phyloP scores from a whole-genome alignment of 2,113 vertebrate genomes.

The Albula glossodonta region DNA sequence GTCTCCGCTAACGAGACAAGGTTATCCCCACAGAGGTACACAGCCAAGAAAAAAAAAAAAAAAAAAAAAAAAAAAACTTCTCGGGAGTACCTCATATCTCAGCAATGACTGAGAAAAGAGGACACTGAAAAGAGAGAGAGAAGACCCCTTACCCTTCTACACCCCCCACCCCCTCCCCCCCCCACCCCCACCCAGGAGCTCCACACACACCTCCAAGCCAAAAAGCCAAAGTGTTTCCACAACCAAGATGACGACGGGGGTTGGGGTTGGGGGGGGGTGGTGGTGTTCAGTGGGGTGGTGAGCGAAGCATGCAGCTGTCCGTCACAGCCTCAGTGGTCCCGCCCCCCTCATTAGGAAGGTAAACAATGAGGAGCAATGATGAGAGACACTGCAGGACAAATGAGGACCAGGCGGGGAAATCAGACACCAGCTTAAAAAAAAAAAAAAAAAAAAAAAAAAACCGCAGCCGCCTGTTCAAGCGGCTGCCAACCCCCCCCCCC shows the following conservation, averaged over 20 bases:
- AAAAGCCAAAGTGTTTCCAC: constrained; percentile 74
- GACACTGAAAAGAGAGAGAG: constrained; percentile 18
- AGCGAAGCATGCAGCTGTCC: constrained; percentile 82
- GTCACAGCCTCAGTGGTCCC: constrained; percentile 80
- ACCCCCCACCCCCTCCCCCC: background rate
- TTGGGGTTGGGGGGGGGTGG: constrained; percentile 16
- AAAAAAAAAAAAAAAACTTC: constrained; percentile 36
- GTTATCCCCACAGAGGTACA: background rate
- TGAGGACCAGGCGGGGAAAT: constrained; percentile 79
- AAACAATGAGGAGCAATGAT: constrained; percentile 94
- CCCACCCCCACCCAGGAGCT: constrained; percentile 29
- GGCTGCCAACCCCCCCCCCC: constrained; percentile 50
- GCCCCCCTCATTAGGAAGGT: constrained; percentile 99
- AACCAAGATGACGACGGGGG: constrained; percentile 57
- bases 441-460: constrained; percentile 15
- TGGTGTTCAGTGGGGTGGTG: constrained; percentile 61
- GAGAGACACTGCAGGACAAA: constrained; percentile 89
- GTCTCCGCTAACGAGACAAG: background rate
- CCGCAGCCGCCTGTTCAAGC: constrained; percentile 64
- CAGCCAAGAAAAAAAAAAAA: constrained; percentile 34
- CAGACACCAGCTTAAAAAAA: constrained; percentile 72
- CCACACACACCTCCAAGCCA: constrained; percentile 69
- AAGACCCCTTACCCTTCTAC: background rate
- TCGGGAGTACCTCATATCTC: constrained; percentile 31
- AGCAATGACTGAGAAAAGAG: background rate